Percentiles rank a stretch among this genome's conserved stretches.
Evolutionary conservation across 2,888 invertebrate genomes (phyloP).

Genomic region (Drosophila suboccidentalis): DNA sequence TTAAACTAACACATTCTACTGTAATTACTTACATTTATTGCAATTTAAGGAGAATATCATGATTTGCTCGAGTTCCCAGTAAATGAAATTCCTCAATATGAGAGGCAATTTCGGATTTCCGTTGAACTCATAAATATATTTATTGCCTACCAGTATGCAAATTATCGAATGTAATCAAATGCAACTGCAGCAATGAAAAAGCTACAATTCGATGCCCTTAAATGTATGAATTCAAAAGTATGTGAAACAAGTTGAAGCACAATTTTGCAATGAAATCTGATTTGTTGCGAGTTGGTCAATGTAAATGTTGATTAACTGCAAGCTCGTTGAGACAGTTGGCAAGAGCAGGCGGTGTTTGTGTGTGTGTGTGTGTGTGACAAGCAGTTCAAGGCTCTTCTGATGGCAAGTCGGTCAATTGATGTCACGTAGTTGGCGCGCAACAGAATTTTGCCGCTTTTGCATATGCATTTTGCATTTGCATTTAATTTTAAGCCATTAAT

Average conservation of each 20-base stretch:
- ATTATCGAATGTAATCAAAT: not conserved
- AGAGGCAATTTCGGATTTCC: not conserved
- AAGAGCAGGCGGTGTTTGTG: not conserved
- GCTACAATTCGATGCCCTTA: not conserved
- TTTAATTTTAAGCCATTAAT: slow-evolving; percentile 56
- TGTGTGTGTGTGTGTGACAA: slow-evolving; percentile 2
- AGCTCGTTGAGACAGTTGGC: slow-evolving; percentile 19
- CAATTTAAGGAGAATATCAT: not conserved
- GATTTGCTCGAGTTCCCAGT: not conserved
- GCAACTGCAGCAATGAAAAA: not conserved
- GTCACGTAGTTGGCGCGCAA: slow-evolving; percentile 50
- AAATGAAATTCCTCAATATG: not conserved
- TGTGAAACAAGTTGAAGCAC: not conserved
- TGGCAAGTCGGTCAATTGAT: slow-evolving; percentile 52
- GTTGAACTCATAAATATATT: not conserved
- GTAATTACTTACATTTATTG: too few species aligned
- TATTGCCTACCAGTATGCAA: not conserved
- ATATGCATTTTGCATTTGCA: slow-evolving; percentile 30
- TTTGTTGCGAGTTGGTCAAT: slow-evolving; percentile 7
- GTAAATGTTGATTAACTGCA: slow-evolving; percentile 20
- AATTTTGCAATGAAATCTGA: not conserved
- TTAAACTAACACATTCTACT: too few species aligned
- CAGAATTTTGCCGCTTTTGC: slow-evolving; percentile 23
- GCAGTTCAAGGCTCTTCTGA: slow-evolving; percentile 23
- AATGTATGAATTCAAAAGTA: not conserved